Conservation (phyloP, 2,797 vertebrate species). For the Coregonus ussuriensis region DNA sequence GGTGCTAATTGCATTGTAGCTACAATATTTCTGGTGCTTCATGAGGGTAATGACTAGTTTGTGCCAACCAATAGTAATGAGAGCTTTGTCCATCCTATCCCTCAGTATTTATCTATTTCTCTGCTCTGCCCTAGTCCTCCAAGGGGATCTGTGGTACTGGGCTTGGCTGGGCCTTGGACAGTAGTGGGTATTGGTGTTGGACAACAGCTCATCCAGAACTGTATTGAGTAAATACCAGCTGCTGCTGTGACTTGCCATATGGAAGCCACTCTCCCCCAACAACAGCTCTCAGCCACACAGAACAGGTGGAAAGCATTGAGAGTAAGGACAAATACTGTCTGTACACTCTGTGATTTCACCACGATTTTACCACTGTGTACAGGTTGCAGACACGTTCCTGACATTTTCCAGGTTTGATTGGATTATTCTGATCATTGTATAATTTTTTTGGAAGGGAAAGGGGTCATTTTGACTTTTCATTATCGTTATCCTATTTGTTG, state of each 20-base stretch:
- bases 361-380: neutral
- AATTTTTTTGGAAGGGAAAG: neutral
- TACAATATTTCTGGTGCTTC: slow-evolving; percentile 38
- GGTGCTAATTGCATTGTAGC: neutral
- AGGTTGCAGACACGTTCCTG: neutral
- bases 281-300: slow-evolving; percentile 25
- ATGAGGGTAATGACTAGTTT: neutral
- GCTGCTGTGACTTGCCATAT: slow-evolving; percentile 42
- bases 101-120: neutral
- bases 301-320: slow-evolving; percentile 41
- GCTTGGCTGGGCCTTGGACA: slow-evolving; percentile 8
- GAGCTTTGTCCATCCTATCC: neutral
- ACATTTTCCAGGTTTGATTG: slow-evolving; percentile 1
- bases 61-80: slow-evolving; percentile 17
- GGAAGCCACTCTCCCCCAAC: slow-evolving; percentile 26
- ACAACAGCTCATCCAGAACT: slow-evolving; percentile 31
- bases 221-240: slow-evolving; percentile 55
- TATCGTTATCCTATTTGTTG: neutral
- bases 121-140: neutral
- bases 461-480: neutral
- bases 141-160: neutral
- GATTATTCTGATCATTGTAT: neutral
- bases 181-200: slow-evolving; percentile 39
- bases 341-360: slow-evolving; percentile 1
- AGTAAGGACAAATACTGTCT: slow-evolving; percentile 19